phyloP scores from a whole-genome alignment of 37 sponge, comb jelly and placozoan genomes.

The Agelas oroides region DNA sequence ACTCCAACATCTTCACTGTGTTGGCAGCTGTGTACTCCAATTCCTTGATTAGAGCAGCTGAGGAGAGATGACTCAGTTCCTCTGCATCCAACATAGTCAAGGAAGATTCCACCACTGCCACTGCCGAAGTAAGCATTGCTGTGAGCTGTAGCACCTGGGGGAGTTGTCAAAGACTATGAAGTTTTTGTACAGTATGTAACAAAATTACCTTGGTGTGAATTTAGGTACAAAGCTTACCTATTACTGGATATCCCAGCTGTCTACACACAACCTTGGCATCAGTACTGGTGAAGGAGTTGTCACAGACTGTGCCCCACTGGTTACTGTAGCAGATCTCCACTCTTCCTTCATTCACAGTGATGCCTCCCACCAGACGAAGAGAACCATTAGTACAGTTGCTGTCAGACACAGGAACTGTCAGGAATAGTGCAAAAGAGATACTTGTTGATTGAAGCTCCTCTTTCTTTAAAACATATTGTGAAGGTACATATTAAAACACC shows the following conservation, averaged over 20 bases:
- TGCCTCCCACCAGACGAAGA: no score
- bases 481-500: no score
- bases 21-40: constrained; percentile 44
- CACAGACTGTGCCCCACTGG: background rate
- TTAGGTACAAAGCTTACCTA: no score
- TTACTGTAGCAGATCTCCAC: background rate
- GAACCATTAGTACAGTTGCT: no score
- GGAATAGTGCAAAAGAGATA: no score
- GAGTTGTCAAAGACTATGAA: no score
- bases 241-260: background rate
- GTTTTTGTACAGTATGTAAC: no score
- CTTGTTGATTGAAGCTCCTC: no score
- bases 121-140: constrained; percentile 5
- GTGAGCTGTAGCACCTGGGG: no score
- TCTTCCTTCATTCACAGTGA: background rate
- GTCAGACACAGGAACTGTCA: no score
- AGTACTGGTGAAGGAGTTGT: background rate
- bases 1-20: constrained; percentile 58
- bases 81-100: constrained; percentile 42
- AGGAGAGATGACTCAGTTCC: constrained; percentile 22
- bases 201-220: no score
- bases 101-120: constrained; percentile 23
- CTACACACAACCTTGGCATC: constrained; percentile 2
- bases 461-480: no score
- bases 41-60: constrained; percentile 1